Evolutionary conservation across 2,797 vertebrate genomes (phyloP), one percentile per base, ranked within the genome.

Genomic region (Centroberyx gerrardi): DNA sequence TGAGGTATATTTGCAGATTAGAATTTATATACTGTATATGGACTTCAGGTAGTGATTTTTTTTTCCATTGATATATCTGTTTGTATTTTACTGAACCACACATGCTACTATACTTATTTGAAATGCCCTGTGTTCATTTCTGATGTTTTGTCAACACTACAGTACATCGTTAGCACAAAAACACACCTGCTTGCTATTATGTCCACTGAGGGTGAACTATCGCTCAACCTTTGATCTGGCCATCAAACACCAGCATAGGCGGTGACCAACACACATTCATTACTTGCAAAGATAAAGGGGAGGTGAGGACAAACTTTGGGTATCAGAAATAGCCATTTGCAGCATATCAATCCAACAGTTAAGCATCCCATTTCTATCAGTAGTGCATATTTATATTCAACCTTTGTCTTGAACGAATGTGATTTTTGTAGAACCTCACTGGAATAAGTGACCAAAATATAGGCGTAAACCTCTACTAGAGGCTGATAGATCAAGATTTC

Each of bases 171-270:
- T 73, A 46, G 33, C 52, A 88, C 67, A 87, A 69, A 81, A 85
- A 82, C 73, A 62, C 89, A 90, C 87, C 90, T 88, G 90, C 77
- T 76, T 61, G 61, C 55, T 68, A 77, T 76, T 72, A 64, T 70
- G 63, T 81, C 59, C 64, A 73, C 51, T 72, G 70, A 86, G 42
- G 18, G 63, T 40, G 29, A 85, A 74, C 63, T 75, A 68, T 72
- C 12, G 4, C 72, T 85, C 89, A 86, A 90, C 88, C 90, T 93
- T 91, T 93, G 88, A 93, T 93, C 88, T 87, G 85, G 28, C 29
- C 87, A 88, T 93, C 91, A 93, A 93, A 93, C 90, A 82, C 74
- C 54, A 60, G 72, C 10, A 85, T 75, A 80, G 80, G n/a, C 60
- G 49, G 60, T 82, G 65, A 85, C 62, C 67, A 77, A 59, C 22